Evolutionary conservation across 1,140 invertebrate genomes (phyloP).

Genomic region (Euwallacea similis): DNA sequence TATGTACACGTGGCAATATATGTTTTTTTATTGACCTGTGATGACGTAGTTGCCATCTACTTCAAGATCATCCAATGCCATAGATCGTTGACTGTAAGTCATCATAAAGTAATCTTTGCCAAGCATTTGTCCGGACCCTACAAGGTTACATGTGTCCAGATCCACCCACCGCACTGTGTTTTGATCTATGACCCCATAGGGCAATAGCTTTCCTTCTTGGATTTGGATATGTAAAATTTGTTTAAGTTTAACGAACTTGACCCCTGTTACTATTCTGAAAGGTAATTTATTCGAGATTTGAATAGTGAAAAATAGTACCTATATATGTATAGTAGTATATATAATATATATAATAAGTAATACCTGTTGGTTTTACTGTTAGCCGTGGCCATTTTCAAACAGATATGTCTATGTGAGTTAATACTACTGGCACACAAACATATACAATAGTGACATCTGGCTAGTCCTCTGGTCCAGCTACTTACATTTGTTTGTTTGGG

Average conservation of each 20-base stretch:
- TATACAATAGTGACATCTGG: neutral
- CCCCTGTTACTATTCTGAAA: conserved; percentile 72
- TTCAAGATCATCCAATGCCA: conserved; percentile 77
- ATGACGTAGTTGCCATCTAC: conserved; percentile 60
- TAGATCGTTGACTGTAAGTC: conserved; percentile 67
- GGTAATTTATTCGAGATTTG: too few relatives aligned
- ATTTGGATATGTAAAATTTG: conserved; percentile 77
- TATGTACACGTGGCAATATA: too few relatives aligned
- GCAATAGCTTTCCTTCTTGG: conserved; percentile 67
- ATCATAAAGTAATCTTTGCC: conserved; percentile 72
- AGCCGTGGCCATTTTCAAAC: neutral
- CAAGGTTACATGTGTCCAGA: conserved; percentile 61
- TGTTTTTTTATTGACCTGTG: conserved; percentile 56
- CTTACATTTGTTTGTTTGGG: neutral
- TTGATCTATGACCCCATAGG: conserved; percentile 63
- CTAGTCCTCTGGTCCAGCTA: neutral
- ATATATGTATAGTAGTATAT: too few relatives aligned
- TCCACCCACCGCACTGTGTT: conserved; percentile 65
- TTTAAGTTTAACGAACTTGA: conserved; percentile 70
- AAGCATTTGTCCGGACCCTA: conserved; percentile 55
- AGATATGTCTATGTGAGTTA: neutral
- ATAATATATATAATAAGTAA: too few relatives aligned
- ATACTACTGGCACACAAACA: neutral
- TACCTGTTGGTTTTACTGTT: neutral
- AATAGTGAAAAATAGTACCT: too few relatives aligned